Evolutionary conservation across 2,113 vertebrate genomes (phyloP).

Genomic region (Tragelaphus scriptus): DNA sequence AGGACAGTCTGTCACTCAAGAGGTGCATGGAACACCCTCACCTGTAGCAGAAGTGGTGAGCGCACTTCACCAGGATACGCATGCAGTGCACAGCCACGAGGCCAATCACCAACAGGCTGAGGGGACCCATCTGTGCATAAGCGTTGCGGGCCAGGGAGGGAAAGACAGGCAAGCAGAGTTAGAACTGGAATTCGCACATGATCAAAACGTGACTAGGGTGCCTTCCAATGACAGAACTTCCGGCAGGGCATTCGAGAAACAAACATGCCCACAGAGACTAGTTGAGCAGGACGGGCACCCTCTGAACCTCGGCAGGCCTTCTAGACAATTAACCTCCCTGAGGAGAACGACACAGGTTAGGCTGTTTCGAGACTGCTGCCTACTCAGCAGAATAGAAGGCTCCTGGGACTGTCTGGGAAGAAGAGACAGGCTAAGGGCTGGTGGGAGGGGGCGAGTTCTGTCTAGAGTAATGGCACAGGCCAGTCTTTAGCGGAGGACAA

Average conservation of each 20-base stretch:
- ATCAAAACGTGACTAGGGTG: background rate
- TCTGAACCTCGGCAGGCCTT: background rate
- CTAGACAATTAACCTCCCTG: background rate
- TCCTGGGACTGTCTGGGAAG: background rate
- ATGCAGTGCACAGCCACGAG: conserved; percentile 95
- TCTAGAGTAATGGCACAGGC: background rate
- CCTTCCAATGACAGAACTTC: background rate
- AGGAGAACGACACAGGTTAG: background rate
- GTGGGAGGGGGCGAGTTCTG: background rate
- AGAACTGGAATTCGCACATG: background rate
- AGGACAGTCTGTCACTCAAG: background rate
- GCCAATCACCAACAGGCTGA: conserved; percentile 93
- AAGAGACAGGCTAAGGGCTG: background rate
- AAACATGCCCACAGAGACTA: background rate
- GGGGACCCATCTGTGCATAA: conserved; percentile 87
- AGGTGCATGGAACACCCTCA: conserved; percentile 72
- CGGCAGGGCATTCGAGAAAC: background rate
- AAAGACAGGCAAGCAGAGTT: conserved; percentile 51
- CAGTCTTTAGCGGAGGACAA: background rate
- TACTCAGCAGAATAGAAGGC: background rate
- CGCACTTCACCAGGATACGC: conserved; percentile 92
- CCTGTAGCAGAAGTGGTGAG: conserved; percentile 92
- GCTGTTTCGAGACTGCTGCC: background rate
- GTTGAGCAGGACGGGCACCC: background rate
- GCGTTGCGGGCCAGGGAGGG: background rate